phyloP scores from a whole-genome alignment of 2,888 invertebrate genomes.

The Halictus ligatus region DNA sequence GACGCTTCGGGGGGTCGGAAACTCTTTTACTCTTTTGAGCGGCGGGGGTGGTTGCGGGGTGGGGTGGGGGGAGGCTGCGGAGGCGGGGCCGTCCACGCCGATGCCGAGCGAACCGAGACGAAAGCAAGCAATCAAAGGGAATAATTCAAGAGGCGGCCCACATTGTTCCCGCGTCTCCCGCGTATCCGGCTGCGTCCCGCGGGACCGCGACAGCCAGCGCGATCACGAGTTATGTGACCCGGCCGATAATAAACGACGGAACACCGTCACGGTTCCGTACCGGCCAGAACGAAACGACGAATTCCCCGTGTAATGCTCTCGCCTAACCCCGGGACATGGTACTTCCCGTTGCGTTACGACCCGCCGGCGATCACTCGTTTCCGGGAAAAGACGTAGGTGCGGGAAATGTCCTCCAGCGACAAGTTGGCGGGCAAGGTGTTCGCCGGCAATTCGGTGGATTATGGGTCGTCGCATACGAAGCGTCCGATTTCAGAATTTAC shows the following conservation, averaged over 20 bases:
- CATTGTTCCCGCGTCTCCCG: constrained; percentile 78
- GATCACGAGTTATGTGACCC: constrained; percentile 68
- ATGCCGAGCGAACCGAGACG: constrained; percentile 77
- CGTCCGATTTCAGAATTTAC: too few species aligned
- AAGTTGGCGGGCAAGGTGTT: not conserved
- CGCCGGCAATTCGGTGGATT: not conserved
- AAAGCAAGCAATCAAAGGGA: constrained; percentile 84
- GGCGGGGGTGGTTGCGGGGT: constrained; percentile 5
- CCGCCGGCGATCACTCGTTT: not conserved
- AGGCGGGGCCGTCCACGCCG: constrained; percentile 12
- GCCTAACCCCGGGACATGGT: constrained; percentile 10
- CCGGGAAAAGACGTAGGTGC: not conserved
- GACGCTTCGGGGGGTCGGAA: constrained; percentile 44
- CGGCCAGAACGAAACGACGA: constrained; percentile 58
- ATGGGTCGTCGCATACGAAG: too few species aligned
- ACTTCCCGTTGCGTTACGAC: not conserved
- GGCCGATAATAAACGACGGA: constrained; percentile 70
- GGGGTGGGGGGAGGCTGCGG: constrained; percentile 24
- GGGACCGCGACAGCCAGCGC: constrained; percentile 51
- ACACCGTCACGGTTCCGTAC: constrained; percentile 65
- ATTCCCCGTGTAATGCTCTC: constrained; percentile 44
- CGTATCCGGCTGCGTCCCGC: constrained; percentile 60
- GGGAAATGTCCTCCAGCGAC: not conserved
- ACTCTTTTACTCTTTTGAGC: constrained; percentile 60
- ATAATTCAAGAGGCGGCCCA: constrained; percentile 83